Percentiles rank a stretch among this genome's conserved stretches.
Evolutionary conservation across 2,797 vertebrate genomes (phyloP).

Genomic region (Lepilemur septentrionalis): DNA sequence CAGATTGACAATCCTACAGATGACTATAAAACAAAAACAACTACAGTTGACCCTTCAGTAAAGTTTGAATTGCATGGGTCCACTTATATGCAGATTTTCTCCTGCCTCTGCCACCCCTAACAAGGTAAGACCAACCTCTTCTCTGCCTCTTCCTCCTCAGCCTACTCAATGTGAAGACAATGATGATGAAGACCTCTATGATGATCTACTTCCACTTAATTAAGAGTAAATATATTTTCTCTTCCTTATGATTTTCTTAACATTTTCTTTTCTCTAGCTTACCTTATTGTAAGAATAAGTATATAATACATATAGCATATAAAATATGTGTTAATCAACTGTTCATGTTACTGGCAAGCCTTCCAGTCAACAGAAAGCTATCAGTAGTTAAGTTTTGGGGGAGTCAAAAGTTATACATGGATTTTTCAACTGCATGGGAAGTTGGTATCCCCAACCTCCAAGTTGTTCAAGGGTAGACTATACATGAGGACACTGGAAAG

Average conservation of each 20-base stretch:
- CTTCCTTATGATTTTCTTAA: neutral
- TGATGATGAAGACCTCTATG: neutral
- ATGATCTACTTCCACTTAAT: neutral
- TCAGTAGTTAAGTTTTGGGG: neutral
- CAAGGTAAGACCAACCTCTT: neutral
- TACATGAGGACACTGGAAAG: neutral
- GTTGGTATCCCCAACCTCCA: neutral
- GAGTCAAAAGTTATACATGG: neutral
- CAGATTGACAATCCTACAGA: neutral
- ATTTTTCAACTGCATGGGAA: neutral
- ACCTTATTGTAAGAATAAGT: neutral
- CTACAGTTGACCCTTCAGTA: neutral
- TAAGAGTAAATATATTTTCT: neutral
- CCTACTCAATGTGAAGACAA: neutral
- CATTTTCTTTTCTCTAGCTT: neutral
- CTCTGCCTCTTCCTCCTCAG: neutral
- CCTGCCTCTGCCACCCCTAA: neutral
- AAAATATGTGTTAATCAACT: neutral
- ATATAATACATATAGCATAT: neutral
- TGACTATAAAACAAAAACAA: neutral
- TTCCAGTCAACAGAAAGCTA: neutral
- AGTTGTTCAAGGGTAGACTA: neutral
- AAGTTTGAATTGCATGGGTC: neutral
- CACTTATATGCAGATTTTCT: neutral
- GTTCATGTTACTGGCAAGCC: neutral